Base-by-base conservation (phyloP, 2,888 invertebrate species). In the Lepetodrilus schrolli region DNA sequence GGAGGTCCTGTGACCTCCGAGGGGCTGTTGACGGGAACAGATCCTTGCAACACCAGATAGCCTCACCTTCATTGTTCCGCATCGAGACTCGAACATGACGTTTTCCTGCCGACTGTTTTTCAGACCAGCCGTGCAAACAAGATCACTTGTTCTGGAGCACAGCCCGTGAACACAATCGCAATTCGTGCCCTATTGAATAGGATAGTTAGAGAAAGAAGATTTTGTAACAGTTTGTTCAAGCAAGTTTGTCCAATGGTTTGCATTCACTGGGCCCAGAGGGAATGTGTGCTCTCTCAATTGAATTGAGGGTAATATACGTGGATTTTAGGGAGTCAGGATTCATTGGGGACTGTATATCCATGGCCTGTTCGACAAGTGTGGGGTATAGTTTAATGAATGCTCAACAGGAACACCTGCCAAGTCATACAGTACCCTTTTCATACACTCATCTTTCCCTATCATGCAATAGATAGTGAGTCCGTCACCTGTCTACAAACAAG, bases 181-280 rank as follows among this genome's bases (percentile, higher is more conserved):
- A 70, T 49, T 70, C 50, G 21, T 70, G 70, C 49, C 70, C 70
- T 50, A 70, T 50, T 70, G 23, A 48, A 70, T 49, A 49, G 23
- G 37, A 8, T 49, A 30, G 17, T 50, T 38, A 34, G 43, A 34
- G 36, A 50, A 17, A 37, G 49, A 23, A 36, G 70, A 50, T 70
- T 70, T 70, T 70, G 70, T 70, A 70, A 70, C 70, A 70, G 70
- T 70, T 70, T 70, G 70, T 70, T 70, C 70, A 70, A 70, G 70
- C 70, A 36, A 49, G 50, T 48, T 50, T 26, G 50, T n/a, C 49
- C 70, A 70, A 50, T 50, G 50, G 34, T 21, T 50, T 70, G 37
- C 30, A 50, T 70, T 70, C 70, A 70, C 4, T 70, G 13, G 13
- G 13, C 38, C 50, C 50, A 21, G 37, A n/a, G 49, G 70, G 70